Evolutionary conservation across 1,140 invertebrate species (phyloP).

Genomic region (Danaus melanippus): DNA sequence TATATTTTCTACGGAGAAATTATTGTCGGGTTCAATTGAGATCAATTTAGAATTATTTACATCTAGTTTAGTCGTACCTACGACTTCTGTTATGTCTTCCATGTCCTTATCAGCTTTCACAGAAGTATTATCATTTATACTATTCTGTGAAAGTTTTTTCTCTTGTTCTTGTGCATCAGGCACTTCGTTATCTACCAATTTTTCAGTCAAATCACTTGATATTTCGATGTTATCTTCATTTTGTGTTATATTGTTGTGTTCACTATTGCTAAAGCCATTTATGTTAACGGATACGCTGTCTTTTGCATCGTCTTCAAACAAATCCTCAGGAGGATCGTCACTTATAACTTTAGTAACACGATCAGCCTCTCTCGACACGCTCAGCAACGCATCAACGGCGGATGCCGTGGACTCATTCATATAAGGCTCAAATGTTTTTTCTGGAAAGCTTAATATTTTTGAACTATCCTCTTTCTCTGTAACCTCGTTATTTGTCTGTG

Average conservation of each 20-base stretch:
- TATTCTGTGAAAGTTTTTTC: no score
- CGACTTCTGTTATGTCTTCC: no score
- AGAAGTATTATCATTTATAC: no score
- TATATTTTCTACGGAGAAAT: slow-evolving; percentile 25
- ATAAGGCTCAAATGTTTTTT: slow-evolving; percentile 30
- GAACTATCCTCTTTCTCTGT: no score
- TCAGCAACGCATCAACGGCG: slow-evolving; percentile 59
- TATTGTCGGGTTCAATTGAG: slow-evolving; percentile 6
- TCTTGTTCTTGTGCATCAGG: no score
- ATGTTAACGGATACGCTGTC: slow-evolving; percentile 14
- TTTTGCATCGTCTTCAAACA: slow-evolving; percentile 62
- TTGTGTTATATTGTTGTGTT: slow-evolving; percentile 8
- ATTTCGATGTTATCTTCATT: slow-evolving; percentile 6
- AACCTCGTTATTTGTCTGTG: no score
- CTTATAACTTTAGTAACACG: slow-evolving; percentile 59
- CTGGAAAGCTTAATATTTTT: no score
- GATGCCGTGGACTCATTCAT: slow-evolving; percentile 63
- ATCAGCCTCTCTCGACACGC: slow-evolving; percentile 57
- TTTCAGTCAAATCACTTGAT: no score
- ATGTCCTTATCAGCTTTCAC: no score
- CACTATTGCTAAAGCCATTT: slow-evolving; percentile 20
- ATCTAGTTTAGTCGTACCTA: no score
- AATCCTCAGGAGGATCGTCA: slow-evolving; percentile 58
- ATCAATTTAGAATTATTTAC: no score
- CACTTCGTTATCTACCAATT: no score